Base-by-base conservation (phyloP, 2,888 invertebrate genomes). In the Metalampra italica region DNA sequence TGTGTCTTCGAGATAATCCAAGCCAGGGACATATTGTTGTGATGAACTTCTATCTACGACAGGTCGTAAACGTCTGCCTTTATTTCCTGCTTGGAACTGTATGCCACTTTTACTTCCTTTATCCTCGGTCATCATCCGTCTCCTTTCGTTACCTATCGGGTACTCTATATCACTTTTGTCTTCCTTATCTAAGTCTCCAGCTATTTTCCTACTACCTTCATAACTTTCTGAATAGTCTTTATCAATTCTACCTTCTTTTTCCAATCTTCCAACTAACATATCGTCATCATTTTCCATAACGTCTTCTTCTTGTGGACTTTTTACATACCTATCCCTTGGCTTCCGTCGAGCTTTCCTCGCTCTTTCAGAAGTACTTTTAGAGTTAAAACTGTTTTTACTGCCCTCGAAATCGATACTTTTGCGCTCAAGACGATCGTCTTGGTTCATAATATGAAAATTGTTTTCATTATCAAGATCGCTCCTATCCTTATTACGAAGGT, bases 301-400 rank as follows among this genome's bases (percentile, higher is more conserved):
- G 3, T 41, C 41, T 7, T 41, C 39, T 7, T 39, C 39, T 8
- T 8, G 8, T 13, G 3, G 44, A 45, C 15, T 32, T 43, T 9
- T 40, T 9, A 56, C 48, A 15, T 52, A 56, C 53, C 68, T 71
- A 45, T 82, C 78, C 51, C 81, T 66, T 1, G 75, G 68, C 47
- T 77, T 83, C 52, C 82, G 69, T 43, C 74, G 68, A 7, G 59
- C 56, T 30, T 61, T 36, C n/a, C n/a, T 52, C 7, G 30, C 46
- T 56, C 64, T 75, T 13, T 66, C 68, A 1, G 68, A 70, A 7
- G 60, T 69, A 13, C 53, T 60, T 56, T 61, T 67, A 30, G 47
- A 50, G 11, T 49, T 39, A 62, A 57, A 22, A 59, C 60, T 46
- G 63, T 53, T 59, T 45, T 59, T 68, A 53, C 61, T 62, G 43